Evolutionary conservation across 2,797 vertebrate species (phyloP).

Genomic region (Florisuga fusca): DNA sequence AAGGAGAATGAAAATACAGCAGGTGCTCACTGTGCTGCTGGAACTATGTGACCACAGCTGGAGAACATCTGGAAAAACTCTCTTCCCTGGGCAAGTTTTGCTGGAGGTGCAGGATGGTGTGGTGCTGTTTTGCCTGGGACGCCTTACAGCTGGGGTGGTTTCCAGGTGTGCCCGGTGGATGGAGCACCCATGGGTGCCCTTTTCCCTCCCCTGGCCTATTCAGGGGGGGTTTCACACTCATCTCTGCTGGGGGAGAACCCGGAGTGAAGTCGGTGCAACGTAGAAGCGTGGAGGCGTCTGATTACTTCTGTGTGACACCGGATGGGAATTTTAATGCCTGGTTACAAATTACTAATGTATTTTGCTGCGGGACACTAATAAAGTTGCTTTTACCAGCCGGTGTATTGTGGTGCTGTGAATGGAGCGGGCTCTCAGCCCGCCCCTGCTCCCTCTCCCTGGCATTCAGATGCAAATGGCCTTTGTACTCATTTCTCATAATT

Average conservation of each 20-base stretch:
- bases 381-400: constrained; percentile 74
- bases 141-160: too few relatives aligned
- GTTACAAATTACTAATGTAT: constrained; percentile 70
- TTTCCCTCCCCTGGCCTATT: background rate
- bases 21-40: too few relatives aligned
- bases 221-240: background rate
- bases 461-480: constrained; percentile 73
- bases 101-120: rapidly evolving
- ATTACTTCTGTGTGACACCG: background rate
- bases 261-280: background rate
- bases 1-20: background rate
- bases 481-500: constrained; percentile 65
- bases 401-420: constrained; percentile 7
- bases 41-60: background rate
- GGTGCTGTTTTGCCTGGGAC: background rate
- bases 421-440: background rate
- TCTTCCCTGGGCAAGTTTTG: rapidly evolving
- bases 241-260: background rate
- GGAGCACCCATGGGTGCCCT: rapidly evolving
- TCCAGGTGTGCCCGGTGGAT: background rate
- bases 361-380: constrained; percentile 76
- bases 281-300: background rate
- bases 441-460: background rate
- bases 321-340: constrained; percentile 48
- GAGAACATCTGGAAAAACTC: background rate